Percentiles rank a stretch among this genome's conserved stretches.
Conservation (phyloP, 2,888 invertebrate species). For the Cyrtodaria siliqua region DNA sequence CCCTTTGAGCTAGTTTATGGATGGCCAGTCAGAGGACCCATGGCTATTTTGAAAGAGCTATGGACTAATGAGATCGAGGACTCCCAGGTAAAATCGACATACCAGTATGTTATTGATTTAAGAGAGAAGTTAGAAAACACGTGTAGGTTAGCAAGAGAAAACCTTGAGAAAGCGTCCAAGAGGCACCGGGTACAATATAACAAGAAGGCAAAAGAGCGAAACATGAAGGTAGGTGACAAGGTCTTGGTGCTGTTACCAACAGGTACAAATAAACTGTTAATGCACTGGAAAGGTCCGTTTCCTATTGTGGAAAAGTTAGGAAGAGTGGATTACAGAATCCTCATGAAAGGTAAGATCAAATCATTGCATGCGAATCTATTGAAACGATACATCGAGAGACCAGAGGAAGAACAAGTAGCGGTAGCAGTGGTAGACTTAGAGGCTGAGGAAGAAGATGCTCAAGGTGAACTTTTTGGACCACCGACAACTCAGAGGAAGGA, state of each 20-base stretch:
- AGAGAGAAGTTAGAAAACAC: constrained; percentile 44
- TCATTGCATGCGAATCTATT: no score
- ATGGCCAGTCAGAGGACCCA: constrained; percentile 60
- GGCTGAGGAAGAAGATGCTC: no score
- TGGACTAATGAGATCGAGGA: background rate
- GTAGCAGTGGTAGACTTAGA: no score
- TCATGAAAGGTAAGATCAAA: no score
- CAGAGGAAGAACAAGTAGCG: no score
- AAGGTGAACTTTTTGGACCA: no score
- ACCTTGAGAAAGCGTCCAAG: constrained; percentile 6
- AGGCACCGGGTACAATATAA: constrained; percentile 52
- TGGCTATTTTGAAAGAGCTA: constrained; percentile 25
- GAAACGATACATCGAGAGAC: no score
- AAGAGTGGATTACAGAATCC: constrained; percentile 44
- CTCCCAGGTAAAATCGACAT: background rate
- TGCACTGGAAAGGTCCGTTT: constrained; percentile 56
- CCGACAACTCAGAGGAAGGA: no score
- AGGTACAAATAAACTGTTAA: constrained; percentile 58
- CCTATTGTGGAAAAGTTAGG: constrained; percentile 12
- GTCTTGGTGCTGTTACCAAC: constrained; percentile 66
- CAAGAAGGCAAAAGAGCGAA: constrained; percentile 24
- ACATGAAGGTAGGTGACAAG: constrained; percentile 47
- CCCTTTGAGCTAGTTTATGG: constrained; percentile 40
- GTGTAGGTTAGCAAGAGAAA: constrained; percentile 27
- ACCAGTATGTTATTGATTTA: constrained; percentile 47